phyloP scores from a whole-genome alignment of 1,140 invertebrate species.

The Hydropsyche tenuis region DNA sequence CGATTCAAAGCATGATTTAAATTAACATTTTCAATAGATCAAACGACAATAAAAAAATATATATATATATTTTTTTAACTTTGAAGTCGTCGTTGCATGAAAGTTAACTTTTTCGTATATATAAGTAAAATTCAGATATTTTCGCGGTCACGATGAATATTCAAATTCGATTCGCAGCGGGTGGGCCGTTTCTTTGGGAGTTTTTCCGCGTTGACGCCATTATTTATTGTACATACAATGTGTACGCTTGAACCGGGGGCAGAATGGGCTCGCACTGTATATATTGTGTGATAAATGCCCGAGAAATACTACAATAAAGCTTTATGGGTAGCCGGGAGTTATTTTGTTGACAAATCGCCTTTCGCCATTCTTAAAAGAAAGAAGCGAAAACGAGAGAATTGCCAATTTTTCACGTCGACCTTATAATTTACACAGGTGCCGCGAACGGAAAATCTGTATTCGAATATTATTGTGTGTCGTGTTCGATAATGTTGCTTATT shows the following conservation, averaged over 20 bases:
- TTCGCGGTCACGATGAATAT: background rate
- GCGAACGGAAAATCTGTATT: background rate
- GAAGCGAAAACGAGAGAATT: slow-evolving; percentile 24
- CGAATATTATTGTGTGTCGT: too few relatives aligned
- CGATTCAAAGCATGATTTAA: too few relatives aligned
- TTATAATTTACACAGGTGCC: slow-evolving; percentile 37
- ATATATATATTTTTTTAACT: too few relatives aligned
- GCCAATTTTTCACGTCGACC: slow-evolving; percentile 25
- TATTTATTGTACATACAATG: slow-evolving; percentile 7
- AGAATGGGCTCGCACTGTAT: background rate
- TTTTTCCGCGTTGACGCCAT: slow-evolving; percentile 2
- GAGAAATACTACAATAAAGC: slow-evolving; percentile 27
- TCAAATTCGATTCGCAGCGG: slow-evolving; percentile 3
- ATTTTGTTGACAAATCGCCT: slow-evolving; percentile 26
- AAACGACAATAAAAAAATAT: too few relatives aligned
- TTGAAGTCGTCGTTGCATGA: too few relatives aligned
- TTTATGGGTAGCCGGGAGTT: slow-evolving; percentile 24
- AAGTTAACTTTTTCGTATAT: too few relatives aligned
- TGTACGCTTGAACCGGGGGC: background rate
- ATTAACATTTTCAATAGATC: too few relatives aligned
- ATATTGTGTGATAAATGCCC: slow-evolving; percentile 1
- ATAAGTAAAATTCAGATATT: background rate
- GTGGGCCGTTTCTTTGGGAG: background rate
- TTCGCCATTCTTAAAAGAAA: slow-evolving; percentile 26
- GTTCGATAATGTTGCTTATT: too few relatives aligned